These are phyloP conservation scores for Cryptoprocta ferox DNA, from an alignment of 2,797 vertebrate genomes.

Conservation along the genomic window DNA sequence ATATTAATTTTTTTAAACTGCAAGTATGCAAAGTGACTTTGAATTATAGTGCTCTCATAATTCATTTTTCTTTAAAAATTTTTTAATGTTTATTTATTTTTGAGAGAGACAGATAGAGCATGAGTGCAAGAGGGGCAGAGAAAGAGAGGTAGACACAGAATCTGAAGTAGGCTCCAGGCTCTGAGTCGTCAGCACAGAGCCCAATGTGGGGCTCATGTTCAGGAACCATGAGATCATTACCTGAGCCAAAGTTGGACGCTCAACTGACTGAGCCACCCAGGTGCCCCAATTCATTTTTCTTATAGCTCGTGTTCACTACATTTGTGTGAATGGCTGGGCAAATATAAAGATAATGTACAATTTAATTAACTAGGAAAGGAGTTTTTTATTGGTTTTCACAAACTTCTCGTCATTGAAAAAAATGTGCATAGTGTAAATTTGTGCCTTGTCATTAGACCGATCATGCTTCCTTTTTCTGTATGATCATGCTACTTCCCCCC, in stretches of 20 bases:
- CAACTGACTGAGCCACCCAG: no score
- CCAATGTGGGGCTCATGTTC: no score
- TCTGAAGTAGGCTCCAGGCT: no score
- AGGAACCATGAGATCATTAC: no score
- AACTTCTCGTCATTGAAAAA: not conserved
- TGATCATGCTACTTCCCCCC: not conserved
- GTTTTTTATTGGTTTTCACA: conserved; percentile 23
- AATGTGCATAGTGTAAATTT: not conserved
- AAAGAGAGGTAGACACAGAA: no score
- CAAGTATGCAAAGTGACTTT: not conserved
- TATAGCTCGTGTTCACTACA: not conserved
- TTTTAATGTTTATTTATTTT: no score
- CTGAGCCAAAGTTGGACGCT: no score
- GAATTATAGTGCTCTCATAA: not conserved
- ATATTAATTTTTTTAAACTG: not conserved
- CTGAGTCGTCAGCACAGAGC: no score
- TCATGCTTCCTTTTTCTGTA: not conserved
- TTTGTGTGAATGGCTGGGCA: not conserved
- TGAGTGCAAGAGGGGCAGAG: no score
- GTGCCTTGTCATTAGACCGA: not conserved
- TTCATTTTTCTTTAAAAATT: not conserved
- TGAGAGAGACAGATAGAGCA: no score
- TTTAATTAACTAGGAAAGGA: conserved; percentile 4
- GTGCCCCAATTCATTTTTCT: not conserved
- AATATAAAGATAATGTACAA: not conserved